phyloP scores from a whole-genome alignment of 2,888 invertebrate species.

The Ariolimax columbianus region DNA sequence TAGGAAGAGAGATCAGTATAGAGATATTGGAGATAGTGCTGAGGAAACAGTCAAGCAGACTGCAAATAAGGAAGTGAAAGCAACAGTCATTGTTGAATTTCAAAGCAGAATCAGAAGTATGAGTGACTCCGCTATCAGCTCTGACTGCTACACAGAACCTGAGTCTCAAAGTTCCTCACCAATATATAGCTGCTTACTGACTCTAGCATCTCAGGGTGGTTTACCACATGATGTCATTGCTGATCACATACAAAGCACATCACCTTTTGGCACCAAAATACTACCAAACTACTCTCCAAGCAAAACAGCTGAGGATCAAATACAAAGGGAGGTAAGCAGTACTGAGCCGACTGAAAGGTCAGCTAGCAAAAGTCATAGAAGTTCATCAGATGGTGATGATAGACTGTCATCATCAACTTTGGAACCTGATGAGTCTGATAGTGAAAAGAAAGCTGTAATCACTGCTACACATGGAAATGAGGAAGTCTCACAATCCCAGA shows the following conservation, averaged over 20 bases:
- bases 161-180: conserved; percentile 68
- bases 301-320: background rate
- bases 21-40: conserved; percentile 25
- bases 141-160: conserved; percentile 70
- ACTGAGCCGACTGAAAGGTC: background rate
- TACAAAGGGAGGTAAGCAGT: background rate
- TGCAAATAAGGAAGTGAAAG: conserved; percentile 38
- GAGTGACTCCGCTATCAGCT: conserved; percentile 75
- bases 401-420: conserved; percentile 13
- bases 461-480: background rate
- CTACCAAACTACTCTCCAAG: background rate
- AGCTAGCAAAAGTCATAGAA: background rate
- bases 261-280: background rate
- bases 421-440: conserved; percentile 18
- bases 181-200: conserved; percentile 28
- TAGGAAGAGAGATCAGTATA: background rate
- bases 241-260: background rate
- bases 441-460: background rate
- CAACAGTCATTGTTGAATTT: conserved; percentile 62
- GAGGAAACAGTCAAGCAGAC: conserved; percentile 31
- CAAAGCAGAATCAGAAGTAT: conserved; percentile 63
- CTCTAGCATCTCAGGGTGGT: background rate
- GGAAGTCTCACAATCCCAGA: background rate
- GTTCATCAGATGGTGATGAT: conserved; percentile 11
- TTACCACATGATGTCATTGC: background rate